A percentile compares a stretch with the other conserved stretches of the same genome.
Evolutionary conservation across 2,113 vertebrate genomes (phyloP).

Genomic region (Rana temporaria): DNA sequence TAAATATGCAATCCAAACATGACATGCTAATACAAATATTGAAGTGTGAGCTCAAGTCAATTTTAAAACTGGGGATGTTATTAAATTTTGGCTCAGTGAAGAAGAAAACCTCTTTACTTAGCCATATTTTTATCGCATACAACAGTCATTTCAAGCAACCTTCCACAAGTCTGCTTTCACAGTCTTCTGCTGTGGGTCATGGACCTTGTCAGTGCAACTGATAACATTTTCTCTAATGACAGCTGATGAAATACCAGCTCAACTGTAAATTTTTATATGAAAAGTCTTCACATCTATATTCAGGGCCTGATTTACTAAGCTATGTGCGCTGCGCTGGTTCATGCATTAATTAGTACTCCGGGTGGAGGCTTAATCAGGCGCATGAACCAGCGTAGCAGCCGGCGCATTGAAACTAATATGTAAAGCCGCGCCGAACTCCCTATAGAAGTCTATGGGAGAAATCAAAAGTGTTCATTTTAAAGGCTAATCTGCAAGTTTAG

Average conservation of each 20-base stretch:
- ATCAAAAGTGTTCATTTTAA: too few species aligned
- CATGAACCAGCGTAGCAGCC: too few species aligned
- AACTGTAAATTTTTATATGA: conserved; percentile 30
- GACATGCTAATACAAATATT: conserved; percentile 37
- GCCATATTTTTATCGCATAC: conserved; percentile 24
- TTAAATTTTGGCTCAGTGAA: conserved; percentile 31
- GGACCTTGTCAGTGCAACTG: conserved; percentile 50
- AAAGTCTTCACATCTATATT: conserved; percentile 6
- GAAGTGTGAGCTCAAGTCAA: neutral
- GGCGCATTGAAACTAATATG: too few species aligned
- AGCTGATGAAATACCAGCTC: conserved; percentile 37
- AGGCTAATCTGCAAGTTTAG: too few species aligned
- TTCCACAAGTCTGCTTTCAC: conserved; percentile 46
- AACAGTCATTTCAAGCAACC: conserved; percentile 31
- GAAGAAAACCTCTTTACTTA: conserved; percentile 23
- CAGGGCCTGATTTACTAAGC: too few species aligned
- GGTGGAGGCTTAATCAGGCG: too few species aligned
- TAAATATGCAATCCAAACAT: conserved; percentile 25
- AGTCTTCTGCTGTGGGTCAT: conserved; percentile 43
- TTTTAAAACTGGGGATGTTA: conserved; percentile 12
- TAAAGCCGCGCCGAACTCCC: too few species aligned
- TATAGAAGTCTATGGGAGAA: too few species aligned
- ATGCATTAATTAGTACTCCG: too few species aligned
- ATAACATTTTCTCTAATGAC: conserved; percentile 48
- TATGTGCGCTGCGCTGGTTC: too few species aligned